Conservation (phyloP, 2,888 invertebrate genomes). For the Limenitis camilla region DNA sequence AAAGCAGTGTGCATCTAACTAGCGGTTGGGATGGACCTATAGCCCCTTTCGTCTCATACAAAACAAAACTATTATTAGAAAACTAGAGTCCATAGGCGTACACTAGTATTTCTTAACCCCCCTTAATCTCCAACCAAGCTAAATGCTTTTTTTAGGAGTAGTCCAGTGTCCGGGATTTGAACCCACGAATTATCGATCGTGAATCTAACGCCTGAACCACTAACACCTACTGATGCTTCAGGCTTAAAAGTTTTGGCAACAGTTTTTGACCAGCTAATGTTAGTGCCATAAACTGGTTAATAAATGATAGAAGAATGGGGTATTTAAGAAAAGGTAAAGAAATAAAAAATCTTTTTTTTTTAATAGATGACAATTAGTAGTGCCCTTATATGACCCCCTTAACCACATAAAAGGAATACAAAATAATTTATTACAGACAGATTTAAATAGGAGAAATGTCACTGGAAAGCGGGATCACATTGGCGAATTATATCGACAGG, state of each 20-base stretch:
- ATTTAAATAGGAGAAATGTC: constrained; percentile 3
- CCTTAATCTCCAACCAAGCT: no score
- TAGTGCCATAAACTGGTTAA: constrained; percentile 15
- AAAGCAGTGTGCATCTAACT: no score
- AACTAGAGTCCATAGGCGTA: constrained; percentile 8
- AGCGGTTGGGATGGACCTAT: no score
- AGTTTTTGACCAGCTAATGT: constrained; percentile 22
- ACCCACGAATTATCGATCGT: no score
- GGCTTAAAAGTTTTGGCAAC: constrained; percentile 21
- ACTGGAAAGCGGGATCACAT: constrained; percentile 12
- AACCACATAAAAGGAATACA: constrained; percentile 25
- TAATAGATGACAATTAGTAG: neutral
- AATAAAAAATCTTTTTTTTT: neutral
- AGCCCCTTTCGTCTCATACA: no score
- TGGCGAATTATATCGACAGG: neutral
- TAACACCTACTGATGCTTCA: no score
- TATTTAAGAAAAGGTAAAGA: neutral
- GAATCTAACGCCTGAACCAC: no score
- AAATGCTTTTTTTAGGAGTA: no score
- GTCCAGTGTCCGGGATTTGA: no score
- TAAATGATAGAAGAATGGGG: neutral
- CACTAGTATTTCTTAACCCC: no score
- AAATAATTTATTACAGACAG: constrained; percentile 25
- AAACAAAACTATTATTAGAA: constrained; percentile 9
- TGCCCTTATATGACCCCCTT: neutral